Conservation (phyloP, 2,797 vertebrate genomes). For the Galagoides demidoff region DNA sequence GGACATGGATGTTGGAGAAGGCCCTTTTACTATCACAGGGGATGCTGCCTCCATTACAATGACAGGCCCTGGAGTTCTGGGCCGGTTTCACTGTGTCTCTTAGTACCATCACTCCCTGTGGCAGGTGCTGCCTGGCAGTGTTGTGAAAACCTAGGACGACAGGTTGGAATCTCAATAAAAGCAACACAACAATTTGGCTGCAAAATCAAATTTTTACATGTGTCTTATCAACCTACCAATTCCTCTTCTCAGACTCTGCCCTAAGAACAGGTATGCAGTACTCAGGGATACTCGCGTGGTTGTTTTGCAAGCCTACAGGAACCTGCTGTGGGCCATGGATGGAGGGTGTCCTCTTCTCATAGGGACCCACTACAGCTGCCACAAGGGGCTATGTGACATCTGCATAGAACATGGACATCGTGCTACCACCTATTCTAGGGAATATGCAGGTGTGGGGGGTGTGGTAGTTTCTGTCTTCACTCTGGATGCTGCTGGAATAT, state of each 20-base stretch:
- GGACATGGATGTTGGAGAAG: not conserved
- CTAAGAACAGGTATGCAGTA: too few species aligned
- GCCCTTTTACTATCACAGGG: too few species aligned
- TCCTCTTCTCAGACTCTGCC: not conserved
- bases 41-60: not conserved
- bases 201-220: not conserved
- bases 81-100: not conserved
- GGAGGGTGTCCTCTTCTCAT: not conserved
- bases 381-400: not conserved
- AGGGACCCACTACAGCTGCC: not conserved
- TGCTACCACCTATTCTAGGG: not conserved
- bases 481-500: not conserved
- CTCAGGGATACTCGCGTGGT: not conserved
- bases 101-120: accelerated
- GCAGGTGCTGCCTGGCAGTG: not conserved
- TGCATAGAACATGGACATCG: not conserved
- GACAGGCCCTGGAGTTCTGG: not conserved
- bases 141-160: not conserved
- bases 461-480: accelerated
- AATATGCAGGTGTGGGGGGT: not conserved
- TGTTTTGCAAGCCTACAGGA: not conserved
- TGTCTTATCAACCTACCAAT: not conserved
- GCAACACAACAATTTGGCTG: accelerated
- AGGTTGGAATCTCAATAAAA: too few species aligned
- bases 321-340: not conserved